Percentiles rank a stretch among this genome's conserved stretches.
Conservation (phyloP, 2,888 invertebrate species). For the Margaritifera margaritifera region DNA sequence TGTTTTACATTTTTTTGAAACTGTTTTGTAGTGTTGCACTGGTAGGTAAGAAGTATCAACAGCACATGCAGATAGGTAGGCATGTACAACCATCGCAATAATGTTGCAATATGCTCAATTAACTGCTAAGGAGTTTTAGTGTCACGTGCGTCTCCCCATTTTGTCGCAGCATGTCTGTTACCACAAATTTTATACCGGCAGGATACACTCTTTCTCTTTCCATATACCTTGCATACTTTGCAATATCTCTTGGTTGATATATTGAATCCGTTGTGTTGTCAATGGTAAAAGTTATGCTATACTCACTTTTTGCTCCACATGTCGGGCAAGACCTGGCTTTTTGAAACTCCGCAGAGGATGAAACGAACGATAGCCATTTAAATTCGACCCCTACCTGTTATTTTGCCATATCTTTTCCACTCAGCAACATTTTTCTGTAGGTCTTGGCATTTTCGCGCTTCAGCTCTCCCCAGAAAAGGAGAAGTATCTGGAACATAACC, state of each 20-base stretch:
- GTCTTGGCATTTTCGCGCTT: conserved; percentile 22
- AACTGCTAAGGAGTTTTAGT: conserved; percentile 11
- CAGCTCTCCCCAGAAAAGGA: conserved; percentile 32
- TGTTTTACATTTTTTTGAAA: too few species aligned
- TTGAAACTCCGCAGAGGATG: conserved; percentile 23
- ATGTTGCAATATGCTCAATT: too few species aligned
- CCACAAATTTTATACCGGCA: conserved; percentile 29
- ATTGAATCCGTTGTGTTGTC: conserved; percentile 22
- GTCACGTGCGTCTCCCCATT: conserved; percentile 16
- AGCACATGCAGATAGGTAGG: too few species aligned
- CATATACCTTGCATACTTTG: conserved; percentile 26
- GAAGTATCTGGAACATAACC: conserved; percentile 33
- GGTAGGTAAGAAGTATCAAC: too few species aligned
- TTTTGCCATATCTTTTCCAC: conserved; percentile 13
- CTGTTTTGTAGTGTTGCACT: too few species aligned
- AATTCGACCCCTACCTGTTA: conserved; percentile 31
- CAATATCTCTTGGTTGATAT: conserved; percentile 39
- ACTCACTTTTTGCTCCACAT: conserved; percentile 15
- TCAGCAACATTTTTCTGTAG: conserved; percentile 31
- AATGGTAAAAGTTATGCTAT: conserved; percentile 24
- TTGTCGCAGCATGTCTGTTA: conserved; percentile 10
- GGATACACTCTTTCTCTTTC: conserved; percentile 43
- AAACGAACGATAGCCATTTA: conserved; percentile 36
- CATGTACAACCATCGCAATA: too few species aligned
- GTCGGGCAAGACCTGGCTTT: conserved; percentile 37